Percentiles rank a stretch among this genome's conserved stretches.
phyloP scores from a whole-genome alignment of 2,888 invertebrate genomes.

The Lycaena phlaeas region DNA sequence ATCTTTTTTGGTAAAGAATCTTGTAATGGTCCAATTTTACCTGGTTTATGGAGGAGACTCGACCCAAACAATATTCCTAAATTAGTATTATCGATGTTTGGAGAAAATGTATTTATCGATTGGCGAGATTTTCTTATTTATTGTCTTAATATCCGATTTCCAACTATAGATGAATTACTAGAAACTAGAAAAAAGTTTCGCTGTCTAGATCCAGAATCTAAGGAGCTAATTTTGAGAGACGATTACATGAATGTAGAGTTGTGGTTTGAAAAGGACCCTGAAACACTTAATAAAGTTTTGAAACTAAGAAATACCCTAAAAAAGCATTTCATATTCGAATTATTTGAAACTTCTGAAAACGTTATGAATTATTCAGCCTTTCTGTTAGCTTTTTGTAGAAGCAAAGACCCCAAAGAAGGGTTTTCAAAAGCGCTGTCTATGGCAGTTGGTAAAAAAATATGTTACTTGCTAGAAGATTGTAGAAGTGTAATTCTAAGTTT shows the following conservation, averaged over 20 bases:
- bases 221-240: slow-evolving; percentile 45
- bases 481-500: slow-evolving; percentile 54
- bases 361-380: slow-evolving; percentile 75
- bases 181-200: slow-evolving; percentile 57
- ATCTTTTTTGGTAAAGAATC: slow-evolving; percentile 58
- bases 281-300: slow-evolving; percentile 29
- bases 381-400: slow-evolving; percentile 76
- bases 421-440: slow-evolving; percentile 73
- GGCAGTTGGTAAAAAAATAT: slow-evolving; percentile 67
- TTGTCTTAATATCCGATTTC: slow-evolving; percentile 70
- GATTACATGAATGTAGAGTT: slow-evolving; percentile 37
- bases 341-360: slow-evolving; percentile 62
- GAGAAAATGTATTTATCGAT: slow-evolving; percentile 69
- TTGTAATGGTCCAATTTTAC: slow-evolving; percentile 43
- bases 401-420: slow-evolving; percentile 62
- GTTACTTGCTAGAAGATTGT: slow-evolving; percentile 60
- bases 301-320: slow-evolving; percentile 44
- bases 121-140: slow-evolving; percentile 79
- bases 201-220: slow-evolving; percentile 50
- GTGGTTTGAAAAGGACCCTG: slow-evolving; percentile 55
- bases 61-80: slow-evolving; percentile 52
- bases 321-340: slow-evolving; percentile 71
- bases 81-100: slow-evolving; percentile 63
- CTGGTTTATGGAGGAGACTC: slow-evolving; percentile 50
- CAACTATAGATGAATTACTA: slow-evolving; percentile 68